phyloP scores from a whole-genome alignment of 2,113 vertebrate genomes.

The Junco hyemalis region DNA sequence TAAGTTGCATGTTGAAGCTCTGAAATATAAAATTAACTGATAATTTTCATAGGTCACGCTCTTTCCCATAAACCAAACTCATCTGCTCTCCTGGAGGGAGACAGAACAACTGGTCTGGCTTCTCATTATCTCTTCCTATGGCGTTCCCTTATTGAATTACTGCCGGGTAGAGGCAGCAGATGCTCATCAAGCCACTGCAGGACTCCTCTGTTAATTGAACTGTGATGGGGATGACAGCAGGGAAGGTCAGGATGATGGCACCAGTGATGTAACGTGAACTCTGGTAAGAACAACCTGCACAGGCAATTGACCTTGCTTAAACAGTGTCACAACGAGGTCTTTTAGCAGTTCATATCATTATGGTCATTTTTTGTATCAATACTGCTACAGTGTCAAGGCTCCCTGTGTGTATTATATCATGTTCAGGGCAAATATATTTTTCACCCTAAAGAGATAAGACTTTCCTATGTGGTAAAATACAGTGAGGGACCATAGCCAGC shows the following conservation, averaged over 20 bases:
- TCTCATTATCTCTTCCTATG: constrained; percentile 78
- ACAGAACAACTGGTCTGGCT: constrained; percentile 73
- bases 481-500: not conserved
- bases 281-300: constrained; percentile 54
- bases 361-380: not conserved
- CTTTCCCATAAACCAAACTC: constrained; percentile 71
- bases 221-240: constrained; percentile 87
- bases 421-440: not conserved
- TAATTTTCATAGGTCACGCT: constrained; percentile 68
- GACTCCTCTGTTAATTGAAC: constrained; percentile 89
- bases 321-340: not conserved
- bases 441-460: not conserved
- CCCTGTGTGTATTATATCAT: not conserved
- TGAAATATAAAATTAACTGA: constrained; percentile 37
- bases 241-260: constrained; percentile 82
- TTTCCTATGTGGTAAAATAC: not conserved
- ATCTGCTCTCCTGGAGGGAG: constrained; percentile 72
- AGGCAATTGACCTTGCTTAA: constrained; percentile 56
- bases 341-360: constrained; percentile 1
- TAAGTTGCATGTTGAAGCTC: not conserved
- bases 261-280: constrained; percentile 77
- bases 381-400: not conserved
- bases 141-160: constrained; percentile 86
- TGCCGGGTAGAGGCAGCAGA: constrained; percentile 86
- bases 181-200: constrained; percentile 84